Evolutionary conservation across 2,797 vertebrate species (phyloP).

Genomic region (Lycodopsis pacificus): DNA sequence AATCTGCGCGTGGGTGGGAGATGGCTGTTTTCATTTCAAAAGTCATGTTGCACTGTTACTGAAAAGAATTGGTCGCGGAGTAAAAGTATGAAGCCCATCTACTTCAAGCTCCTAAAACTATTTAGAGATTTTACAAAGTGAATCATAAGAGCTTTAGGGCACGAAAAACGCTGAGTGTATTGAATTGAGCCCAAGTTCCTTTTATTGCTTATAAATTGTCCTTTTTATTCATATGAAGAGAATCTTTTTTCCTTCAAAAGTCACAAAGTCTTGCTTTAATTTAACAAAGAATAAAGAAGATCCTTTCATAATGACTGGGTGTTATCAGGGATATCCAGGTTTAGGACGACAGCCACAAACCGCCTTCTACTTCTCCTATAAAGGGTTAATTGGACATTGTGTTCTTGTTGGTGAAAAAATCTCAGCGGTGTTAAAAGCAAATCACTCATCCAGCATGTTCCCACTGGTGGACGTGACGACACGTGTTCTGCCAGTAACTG

Average conservation of each 20-base stretch:
- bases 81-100: constrained; percentile 7
- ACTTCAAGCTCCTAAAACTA: background rate
- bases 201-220: constrained; percentile 1
- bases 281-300: background rate
- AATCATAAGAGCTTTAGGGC: background rate
- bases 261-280: background rate
- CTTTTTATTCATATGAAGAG: background rate
- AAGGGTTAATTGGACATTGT: constrained; percentile 62
- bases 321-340: constrained; percentile 17
- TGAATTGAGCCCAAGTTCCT: background rate
- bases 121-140: background rate
- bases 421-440: constrained; percentile 70
- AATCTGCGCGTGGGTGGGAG: constrained; percentile 74
- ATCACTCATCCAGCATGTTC: constrained; percentile 80
- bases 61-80: constrained; percentile 29
- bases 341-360: constrained; percentile 18
- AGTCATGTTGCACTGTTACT: constrained; percentile 66
- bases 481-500: constrained; percentile 79
- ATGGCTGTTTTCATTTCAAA: constrained; percentile 75
- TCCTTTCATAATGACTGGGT: background rate
- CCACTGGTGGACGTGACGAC: constrained; percentile 75
- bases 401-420: constrained; percentile 61
- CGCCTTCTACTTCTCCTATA: background rate
- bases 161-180: background rate
- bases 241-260: constrained; percentile 1